Evolutionary conservation across 2,113 vertebrate species (phyloP).

Genomic region (Chloroceryle aenea): DNA sequence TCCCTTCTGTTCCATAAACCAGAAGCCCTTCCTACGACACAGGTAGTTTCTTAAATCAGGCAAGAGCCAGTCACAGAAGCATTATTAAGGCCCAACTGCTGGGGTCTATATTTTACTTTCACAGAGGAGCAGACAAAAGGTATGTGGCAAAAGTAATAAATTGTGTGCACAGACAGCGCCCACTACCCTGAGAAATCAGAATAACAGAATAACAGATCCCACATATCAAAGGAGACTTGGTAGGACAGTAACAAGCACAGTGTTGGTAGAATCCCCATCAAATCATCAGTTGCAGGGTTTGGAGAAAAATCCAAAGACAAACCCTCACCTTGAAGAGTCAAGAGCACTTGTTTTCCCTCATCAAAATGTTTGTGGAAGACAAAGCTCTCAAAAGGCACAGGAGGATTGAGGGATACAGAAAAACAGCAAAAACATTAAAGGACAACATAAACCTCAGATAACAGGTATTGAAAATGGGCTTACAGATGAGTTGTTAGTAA

Average conservation of each 20-base stretch:
- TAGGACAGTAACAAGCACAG: neutral
- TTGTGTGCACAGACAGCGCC: neutral
- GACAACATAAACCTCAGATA: constrained; percentile 11
- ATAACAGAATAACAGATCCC: neutral
- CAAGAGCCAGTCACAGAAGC: neutral
- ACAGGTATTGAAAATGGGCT: constrained; percentile 11
- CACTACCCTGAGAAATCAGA: neutral
- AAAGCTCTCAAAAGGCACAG: neutral
- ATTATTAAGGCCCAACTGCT: neutral
- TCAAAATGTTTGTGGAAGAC: neutral
- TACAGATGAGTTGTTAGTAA: constrained; percentile 39
- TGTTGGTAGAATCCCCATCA: neutral
- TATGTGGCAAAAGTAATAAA: neutral
- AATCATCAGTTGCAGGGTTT: neutral
- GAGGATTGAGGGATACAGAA: neutral
- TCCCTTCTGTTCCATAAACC: neutral
- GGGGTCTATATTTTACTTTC: neutral
- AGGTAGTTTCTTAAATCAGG: neutral
- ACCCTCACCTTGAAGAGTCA: neutral
- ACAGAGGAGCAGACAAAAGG: neutral
- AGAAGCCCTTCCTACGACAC: neutral
- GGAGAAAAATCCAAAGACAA: neutral
- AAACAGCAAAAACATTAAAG: neutral
- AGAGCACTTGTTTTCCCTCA: neutral
- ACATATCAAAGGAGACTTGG: neutral